These are phyloP conservation scores for Cheilosia impressa DNA, from an alignment of 2,888 invertebrate species.

Conservation along the genomic window DNA sequence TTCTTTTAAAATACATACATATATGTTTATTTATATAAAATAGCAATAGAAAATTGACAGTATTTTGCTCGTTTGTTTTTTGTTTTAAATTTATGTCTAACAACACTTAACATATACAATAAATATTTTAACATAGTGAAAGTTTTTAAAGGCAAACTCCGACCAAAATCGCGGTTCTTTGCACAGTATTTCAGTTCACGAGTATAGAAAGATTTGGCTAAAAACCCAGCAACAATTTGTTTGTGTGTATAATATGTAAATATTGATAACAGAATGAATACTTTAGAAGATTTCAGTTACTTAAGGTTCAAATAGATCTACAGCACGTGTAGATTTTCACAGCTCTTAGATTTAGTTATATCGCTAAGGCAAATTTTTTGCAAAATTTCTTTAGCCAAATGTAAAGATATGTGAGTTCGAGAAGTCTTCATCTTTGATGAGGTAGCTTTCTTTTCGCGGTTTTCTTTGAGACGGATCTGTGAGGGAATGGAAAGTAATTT, in stretches of 20 bases:
- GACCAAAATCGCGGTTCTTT: conserved; percentile 33
- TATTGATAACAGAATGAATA: conserved; percentile 64
- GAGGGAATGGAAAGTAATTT: background rate
- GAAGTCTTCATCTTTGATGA: conserved; percentile 90
- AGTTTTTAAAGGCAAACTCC: conserved; percentile 59
- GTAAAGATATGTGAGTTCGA: conserved; percentile 91
- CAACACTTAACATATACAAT: conserved; percentile 69
- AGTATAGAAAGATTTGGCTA: conserved; percentile 65
- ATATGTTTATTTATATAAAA: conserved; percentile 52
- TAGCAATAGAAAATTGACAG: conserved; percentile 73
- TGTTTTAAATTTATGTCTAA: conserved; percentile 52
- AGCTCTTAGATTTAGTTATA: conserved; percentile 92
- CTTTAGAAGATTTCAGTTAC: conserved; percentile 63
- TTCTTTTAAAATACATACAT: conserved; percentile 22
- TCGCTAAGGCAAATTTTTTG: conserved; percentile 94
- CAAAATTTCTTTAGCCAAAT: conserved; percentile 91
- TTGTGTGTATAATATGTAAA: conserved; percentile 37
- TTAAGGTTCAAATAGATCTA: conserved; percentile 81
- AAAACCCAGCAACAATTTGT: conserved; percentile 63
- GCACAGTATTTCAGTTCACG: conserved; percentile 58
- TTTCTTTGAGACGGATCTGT: conserved; percentile 89
- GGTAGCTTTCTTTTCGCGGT: conserved; percentile 89
- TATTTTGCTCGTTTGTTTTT: conserved; percentile 46
- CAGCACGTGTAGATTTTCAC: conserved; percentile 93
- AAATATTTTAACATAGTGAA: conserved; percentile 65